Base-by-base conservation (phyloP, 2,888 invertebrate species). In the Hipparchia semele region DNA sequence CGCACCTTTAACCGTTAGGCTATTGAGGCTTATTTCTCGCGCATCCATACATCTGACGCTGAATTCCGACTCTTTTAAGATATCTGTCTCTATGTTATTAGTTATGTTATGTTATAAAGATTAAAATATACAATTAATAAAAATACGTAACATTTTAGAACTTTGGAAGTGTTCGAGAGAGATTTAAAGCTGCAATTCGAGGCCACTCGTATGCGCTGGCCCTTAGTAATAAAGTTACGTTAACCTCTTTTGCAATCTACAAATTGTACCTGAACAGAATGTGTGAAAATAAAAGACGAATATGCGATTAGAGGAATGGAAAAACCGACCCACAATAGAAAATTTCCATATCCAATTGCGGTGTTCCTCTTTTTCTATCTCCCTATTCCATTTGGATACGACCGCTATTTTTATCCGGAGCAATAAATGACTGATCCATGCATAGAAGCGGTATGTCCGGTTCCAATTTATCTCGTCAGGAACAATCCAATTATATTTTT, bases 401-500 rank as follows among this genome's bases (percentile, higher is more conserved):
- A 66, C 70, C 70, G 79, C 80, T 81, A 83, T 86, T 84, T 83
- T 76, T 74, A 74, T 85, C 82, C 77, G 78, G 72, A 77, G 82
- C 84, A 82, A 84, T 83, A 84, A 84, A 84, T 82, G 82, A 79
- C 81, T 80, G 83, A 83, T 79, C 81, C 83, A 78, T 81, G 81
- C 83, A 82, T 80, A 82, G 80, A 68, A 61, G 80, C 67, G 77
- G 39, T 79, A 82, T 82, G 82, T 82, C 83, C 79, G 82, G 79
- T 69, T 83, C 83, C 87, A 90, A 89, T 90, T 89, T 90, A 88
- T 89, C 83, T 86, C 86, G 86, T 85, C 86, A 86, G 87, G 84
- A 87, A 87, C 88, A 87, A 88, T 87, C 89, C 90, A 90, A 90
- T 90, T 90, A 90, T 88, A 87, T 89, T 88, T 89, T 75, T 89